A percentile compares a stretch with the other conserved stretches of the same genome.
Evolutionary conservation across 2,797 vertebrate genomes (phyloP).

Genomic region (Acipenser oxyrinchus): DNA sequence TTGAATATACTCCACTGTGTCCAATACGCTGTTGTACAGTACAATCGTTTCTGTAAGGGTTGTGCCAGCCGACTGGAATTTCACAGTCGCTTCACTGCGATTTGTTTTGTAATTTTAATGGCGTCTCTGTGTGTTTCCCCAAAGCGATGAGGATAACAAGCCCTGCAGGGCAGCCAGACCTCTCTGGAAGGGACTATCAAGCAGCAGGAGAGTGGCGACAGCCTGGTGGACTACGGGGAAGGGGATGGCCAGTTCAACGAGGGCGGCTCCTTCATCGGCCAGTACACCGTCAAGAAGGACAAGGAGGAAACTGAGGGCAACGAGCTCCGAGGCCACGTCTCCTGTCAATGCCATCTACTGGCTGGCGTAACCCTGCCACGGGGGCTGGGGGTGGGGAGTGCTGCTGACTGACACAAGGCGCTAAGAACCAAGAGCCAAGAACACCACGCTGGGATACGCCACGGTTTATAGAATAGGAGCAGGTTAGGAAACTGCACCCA

Average conservation of each 20-base stretch:
- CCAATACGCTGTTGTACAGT: background rate
- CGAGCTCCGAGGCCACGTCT: constrained; percentile 94
- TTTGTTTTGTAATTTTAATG: background rate
- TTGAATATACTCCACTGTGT: background rate
- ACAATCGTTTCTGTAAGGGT: constrained; percentile 14
- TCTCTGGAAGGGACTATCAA: constrained; percentile 90
- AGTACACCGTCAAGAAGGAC: constrained; percentile 98
- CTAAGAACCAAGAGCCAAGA: background rate
- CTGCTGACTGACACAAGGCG: background rate
- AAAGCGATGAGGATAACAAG: constrained; percentile 98
- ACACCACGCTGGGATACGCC: background rate
- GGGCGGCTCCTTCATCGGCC: constrained; percentile 95
- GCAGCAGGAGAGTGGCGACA: constrained; percentile 88
- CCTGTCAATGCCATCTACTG: constrained; percentile 96
- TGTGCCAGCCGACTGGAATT: too few relatives aligned
- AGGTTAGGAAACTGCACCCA: background rate
- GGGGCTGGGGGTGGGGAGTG: constrained; percentile 20
- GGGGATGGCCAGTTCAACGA: constrained; percentile 96
- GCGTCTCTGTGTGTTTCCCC: constrained; percentile 41
- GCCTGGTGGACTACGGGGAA: constrained; percentile 94
- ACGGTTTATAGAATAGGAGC: background rate
- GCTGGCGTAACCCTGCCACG: constrained; percentile 63
- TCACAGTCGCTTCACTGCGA: too few relatives aligned
- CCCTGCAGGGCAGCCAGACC: constrained; percentile 93
- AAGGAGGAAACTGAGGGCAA: constrained; percentile 97